Percentiles rank a stretch among this genome's conserved stretches.
These are phyloP conservation scores for Galaxias olidus DNA, from an alignment of 2,797 vertebrate genomes.

Conservation along the genomic window DNA sequence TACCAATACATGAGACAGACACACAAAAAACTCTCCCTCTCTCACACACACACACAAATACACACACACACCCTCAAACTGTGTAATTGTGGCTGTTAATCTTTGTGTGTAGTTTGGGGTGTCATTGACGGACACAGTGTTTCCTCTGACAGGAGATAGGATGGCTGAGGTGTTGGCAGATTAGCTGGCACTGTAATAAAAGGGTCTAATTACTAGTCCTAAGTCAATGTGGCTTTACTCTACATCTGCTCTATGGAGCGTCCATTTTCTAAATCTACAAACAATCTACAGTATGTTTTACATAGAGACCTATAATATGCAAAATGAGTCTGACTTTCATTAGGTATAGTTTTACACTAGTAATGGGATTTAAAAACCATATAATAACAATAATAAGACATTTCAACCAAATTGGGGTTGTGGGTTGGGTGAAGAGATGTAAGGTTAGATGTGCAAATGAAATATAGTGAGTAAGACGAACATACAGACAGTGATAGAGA, in stretches of 20 bases:
- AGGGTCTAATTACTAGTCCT: background rate
- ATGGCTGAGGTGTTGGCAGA: conserved; percentile 23
- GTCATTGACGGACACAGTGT: conserved; percentile 23
- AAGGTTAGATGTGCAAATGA: background rate
- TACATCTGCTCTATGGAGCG: background rate
- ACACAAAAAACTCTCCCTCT: conserved; percentile 36
- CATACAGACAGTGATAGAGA: background rate
- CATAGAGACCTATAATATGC: too few species aligned
- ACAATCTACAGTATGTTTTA: too few species aligned
- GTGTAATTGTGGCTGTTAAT: conserved; percentile 38
- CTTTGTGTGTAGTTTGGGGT: conserved; percentile 22
- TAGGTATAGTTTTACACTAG: too few species aligned
- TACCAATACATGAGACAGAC: conserved; percentile 41
- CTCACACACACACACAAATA: conserved; percentile 10
- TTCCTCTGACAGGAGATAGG: conserved; percentile 15
- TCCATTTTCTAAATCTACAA: background rate
- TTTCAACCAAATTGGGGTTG: too few species aligned
- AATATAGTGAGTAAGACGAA: too few species aligned
- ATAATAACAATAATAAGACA: too few species aligned
- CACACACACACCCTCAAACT: background rate
- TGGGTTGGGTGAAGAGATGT: too few species aligned
- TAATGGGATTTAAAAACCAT: too few species aligned
- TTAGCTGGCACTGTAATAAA: conserved; percentile 18
- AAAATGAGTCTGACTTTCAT: too few species aligned
- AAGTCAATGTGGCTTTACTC: conserved; percentile 2